Conservation (phyloP, 1,140 invertebrate genomes). For the Drosophila kanapiae region DNA sequence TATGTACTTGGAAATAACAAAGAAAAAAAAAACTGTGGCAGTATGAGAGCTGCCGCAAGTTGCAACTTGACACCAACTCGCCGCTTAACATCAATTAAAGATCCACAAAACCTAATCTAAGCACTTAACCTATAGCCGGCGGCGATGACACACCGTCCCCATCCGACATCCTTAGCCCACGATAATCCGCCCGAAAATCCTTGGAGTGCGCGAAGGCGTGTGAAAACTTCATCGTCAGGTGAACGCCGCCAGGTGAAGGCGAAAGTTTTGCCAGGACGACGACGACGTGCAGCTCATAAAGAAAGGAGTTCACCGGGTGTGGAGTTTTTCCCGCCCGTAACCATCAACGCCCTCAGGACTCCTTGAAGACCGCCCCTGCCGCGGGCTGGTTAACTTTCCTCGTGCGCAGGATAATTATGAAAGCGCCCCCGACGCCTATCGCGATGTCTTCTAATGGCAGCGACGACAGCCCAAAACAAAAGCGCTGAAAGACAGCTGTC, state of each 20-base stretch:
- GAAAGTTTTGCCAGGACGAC: slow-evolving; percentile 55
- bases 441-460: slow-evolving; percentile 58
- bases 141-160: slow-evolving; percentile 10
- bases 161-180: background rate
- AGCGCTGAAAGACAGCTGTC: slow-evolving; percentile 71
- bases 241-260: slow-evolving; percentile 46
- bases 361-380: background rate
- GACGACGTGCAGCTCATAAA: slow-evolving; percentile 71
- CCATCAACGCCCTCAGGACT: background rate
- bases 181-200: slow-evolving; percentile 29
- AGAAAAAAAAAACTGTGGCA: background rate
- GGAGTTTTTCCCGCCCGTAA: background rate
- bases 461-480: slow-evolving; percentile 76
- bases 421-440: slow-evolving; percentile 48
- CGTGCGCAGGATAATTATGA: slow-evolving; percentile 66
- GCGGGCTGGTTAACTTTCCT: slow-evolving; percentile 34
- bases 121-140: slow-evolving; percentile 68
- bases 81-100: slow-evolving; percentile 80
- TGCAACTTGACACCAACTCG: slow-evolving; percentile 59
- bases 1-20: background rate
- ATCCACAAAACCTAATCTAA: slow-evolving; percentile 74
- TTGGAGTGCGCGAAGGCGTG: background rate
- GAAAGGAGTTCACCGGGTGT: slow-evolving; percentile 32
- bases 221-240: slow-evolving; percentile 47
- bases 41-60: slow-evolving; percentile 25